These are phyloP conservation scores for Gerris lacustris DNA, from an alignment of 2,888 invertebrate genomes.

Conservation along the genomic window DNA sequence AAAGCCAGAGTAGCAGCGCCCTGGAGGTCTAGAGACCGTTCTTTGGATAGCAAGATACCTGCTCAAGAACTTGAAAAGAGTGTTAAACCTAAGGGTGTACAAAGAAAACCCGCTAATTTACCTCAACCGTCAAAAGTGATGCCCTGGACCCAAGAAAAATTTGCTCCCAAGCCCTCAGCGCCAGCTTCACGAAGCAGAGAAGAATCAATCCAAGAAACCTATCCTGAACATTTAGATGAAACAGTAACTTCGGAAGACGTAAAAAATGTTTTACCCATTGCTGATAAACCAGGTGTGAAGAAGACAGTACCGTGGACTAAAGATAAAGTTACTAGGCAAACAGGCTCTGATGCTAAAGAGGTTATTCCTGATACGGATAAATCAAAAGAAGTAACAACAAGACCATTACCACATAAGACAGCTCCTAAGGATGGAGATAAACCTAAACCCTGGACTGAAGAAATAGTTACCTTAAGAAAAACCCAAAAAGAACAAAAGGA, in stretches of 20 bases:
- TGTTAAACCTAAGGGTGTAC: neutral
- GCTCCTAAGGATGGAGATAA: constrained; percentile 22
- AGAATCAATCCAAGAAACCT: too few species aligned
- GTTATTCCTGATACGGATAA: too few species aligned
- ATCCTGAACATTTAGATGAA: too few species aligned
- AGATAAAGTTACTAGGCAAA: constrained; percentile 31
- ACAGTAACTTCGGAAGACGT: too few species aligned
- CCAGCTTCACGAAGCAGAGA: neutral
- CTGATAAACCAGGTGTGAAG: neutral
- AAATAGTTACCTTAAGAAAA: constrained; percentile 35
- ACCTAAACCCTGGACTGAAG: constrained; percentile 35
- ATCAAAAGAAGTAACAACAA: too few species aligned
- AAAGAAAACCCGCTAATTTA: constrained; percentile 24
- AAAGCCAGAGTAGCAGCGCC: constrained; percentile 18
- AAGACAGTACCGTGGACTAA: constrained; percentile 35
- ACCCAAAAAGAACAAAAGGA: constrained; percentile 26
- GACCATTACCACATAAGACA: constrained; percentile 12
- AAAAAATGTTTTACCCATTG: too few species aligned
- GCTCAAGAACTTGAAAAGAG: neutral
- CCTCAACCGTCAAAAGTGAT: constrained; percentile 22
- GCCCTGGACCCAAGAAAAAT: constrained; percentile 35
- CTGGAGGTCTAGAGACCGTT: constrained; percentile 26
- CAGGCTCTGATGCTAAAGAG: neutral
- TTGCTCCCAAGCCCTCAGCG: constrained; percentile 27
- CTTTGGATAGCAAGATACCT: constrained; percentile 23